A percentile compares a stretch with the other conserved stretches of the same genome.
phyloP scores from a whole-genome alignment of 2,797 vertebrate species.

The Enteromius paludinosus region DNA sequence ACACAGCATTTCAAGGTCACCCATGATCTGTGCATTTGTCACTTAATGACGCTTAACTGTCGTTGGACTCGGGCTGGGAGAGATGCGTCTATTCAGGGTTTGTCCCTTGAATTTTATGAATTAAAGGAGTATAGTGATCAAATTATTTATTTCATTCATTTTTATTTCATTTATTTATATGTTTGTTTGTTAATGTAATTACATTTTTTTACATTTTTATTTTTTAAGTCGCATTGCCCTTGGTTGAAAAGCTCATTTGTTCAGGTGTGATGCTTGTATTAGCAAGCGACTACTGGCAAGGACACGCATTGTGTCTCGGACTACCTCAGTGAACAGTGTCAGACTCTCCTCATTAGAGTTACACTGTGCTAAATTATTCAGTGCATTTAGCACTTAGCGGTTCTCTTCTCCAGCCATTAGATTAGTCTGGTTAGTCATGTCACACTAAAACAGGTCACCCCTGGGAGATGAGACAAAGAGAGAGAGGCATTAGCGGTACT shows the following conservation, averaged over 20 bases:
- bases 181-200: too few species aligned
- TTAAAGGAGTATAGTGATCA: too few species aligned
- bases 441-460: slow-evolving; percentile 60
- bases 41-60: slow-evolving; percentile 6
- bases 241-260: neutral
- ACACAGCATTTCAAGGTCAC: slow-evolving; percentile 73
- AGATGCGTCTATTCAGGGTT: neutral
- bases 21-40: slow-evolving; percentile 31
- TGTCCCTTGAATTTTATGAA: neutral
- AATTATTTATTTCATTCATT: too few species aligned
- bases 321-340: slow-evolving; percentile 67
- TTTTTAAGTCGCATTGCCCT: neutral
- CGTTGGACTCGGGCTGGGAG: neutral
- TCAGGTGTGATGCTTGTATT: neutral
- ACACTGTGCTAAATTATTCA: slow-evolving; percentile 91
- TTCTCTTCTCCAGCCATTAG: slow-evolving; percentile 79
- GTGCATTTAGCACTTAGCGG: slow-evolving; percentile 90
- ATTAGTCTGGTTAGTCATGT: slow-evolving; percentile 65
- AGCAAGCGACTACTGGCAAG: slow-evolving; percentile 31
- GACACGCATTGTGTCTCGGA: slow-evolving; percentile 63
- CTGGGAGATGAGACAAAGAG: slow-evolving; percentile 34
- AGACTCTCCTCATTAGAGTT: slow-evolving; percentile 86
- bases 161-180: neutral
- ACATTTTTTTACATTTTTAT: neutral
- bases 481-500: slow-evolving; percentile 47